These are phyloP conservation scores for Hydrolagus colliei DNA, from an alignment of 2,797 vertebrate species.

Conservation along the genomic window DNA sequence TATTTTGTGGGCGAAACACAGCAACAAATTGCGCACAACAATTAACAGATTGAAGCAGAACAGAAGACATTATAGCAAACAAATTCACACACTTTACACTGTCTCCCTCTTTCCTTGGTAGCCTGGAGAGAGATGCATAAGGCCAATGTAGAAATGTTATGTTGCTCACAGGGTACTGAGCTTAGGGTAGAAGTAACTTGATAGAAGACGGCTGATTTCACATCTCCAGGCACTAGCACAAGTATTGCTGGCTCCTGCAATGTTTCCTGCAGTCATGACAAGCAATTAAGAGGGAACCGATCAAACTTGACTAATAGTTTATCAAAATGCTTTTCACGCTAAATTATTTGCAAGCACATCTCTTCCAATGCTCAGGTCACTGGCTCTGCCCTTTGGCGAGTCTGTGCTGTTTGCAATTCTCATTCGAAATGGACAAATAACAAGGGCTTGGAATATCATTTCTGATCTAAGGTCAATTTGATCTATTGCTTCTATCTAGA, in stretches of 20 bases:
- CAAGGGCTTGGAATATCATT: neutral
- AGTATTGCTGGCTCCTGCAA: neutral
- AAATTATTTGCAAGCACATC: neutral
- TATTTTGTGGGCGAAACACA: no score
- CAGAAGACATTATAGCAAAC: neutral
- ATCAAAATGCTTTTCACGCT: conserved; percentile 5
- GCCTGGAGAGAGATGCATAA: no score
- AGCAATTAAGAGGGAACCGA: neutral
- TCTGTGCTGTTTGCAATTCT: neutral
- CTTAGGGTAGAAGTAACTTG: neutral
- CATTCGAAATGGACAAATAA: neutral
- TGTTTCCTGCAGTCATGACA: neutral
- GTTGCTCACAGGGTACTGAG: neutral
- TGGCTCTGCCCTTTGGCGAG: neutral
- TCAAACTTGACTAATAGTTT: neutral
- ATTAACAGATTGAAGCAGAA: no score
- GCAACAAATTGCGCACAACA: no score
- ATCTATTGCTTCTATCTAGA: neutral
- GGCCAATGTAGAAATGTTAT: neutral
- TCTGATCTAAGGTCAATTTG: neutral
- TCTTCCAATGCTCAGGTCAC: neutral
- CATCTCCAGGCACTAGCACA: neutral
- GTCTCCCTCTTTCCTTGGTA: neutral
- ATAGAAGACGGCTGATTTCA: neutral
- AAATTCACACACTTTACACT: neutral